Evolutionary conservation across 1,140 invertebrate species (phyloP), one percentile per base, ranked within the genome.

Genomic region (Drosophila ogumai): DNA sequence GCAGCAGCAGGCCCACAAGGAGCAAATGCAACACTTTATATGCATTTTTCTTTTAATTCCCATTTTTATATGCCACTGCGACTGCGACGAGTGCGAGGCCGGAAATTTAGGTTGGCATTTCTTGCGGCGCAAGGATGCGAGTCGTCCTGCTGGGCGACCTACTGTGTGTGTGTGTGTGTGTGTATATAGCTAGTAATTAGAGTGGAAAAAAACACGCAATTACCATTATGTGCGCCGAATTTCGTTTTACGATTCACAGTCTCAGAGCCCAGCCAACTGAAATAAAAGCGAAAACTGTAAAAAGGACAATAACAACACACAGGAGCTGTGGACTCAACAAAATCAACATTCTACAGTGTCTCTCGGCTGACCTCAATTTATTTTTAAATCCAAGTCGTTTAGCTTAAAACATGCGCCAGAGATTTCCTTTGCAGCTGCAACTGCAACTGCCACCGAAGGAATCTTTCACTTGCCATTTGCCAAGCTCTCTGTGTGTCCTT

Each of bases 1-100:
- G 60, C 38, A 52, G 71, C 76, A 87, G 22, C 40, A 54, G 60
- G 28, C 49, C 71, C 60, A 54, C 12, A 44, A 54, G 60, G 40
- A 54, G 79, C 85, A 88, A 88, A 88, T 90, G 84, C 85, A 88
- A 88, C 84, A 88, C 84, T 88, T 88, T 88, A 88, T 88, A 88
- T 88, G 84, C 85, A 88, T 78, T 88, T 81, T 88, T 90, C 80
- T 88, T 88, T 88, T 90, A 88, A 88, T 90, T 88, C 75, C 73
- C 68, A 78, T 90, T 88, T 88, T 88, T 81, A 90, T 88, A 28
- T 28, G 25, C 25, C 5, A 28, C 25, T 28, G 84, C 85, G 68
- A 63, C 75, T 64, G 36, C 47, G 36, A 58, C 55, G 61, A 71
- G 57, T 56, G 56, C 54, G 56, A 41, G 50, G 68, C 76, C 73